These are phyloP conservation scores for Plagodis dolabraria DNA, from an alignment of 2,888 invertebrate genomes.

Conservation along the genomic window DNA sequence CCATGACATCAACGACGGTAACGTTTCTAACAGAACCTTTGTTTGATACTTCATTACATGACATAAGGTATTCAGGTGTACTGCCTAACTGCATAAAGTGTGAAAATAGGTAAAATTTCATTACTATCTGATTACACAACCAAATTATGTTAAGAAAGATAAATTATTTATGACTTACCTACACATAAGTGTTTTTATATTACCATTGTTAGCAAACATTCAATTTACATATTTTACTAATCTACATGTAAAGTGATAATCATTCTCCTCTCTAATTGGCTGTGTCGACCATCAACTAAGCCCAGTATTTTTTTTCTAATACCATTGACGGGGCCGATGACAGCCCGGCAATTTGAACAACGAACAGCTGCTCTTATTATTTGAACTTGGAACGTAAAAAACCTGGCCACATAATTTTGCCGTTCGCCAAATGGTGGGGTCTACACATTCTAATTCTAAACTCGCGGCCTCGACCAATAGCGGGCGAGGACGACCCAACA, in stretches of 20 bases:
- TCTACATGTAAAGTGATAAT: constrained; percentile 30
- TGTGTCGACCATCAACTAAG: constrained; percentile 22
- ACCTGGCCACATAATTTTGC: constrained; percentile 75
- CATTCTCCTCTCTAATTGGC: constrained; percentile 40
- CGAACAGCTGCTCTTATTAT: constrained; percentile 72
- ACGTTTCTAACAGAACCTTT: too few species aligned
- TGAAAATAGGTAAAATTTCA: too few species aligned
- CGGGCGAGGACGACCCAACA: constrained; percentile 81
- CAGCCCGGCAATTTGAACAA: constrained; percentile 40
- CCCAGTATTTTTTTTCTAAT: constrained; percentile 41
- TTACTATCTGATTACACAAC: too few species aligned
- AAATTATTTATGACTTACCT: too few species aligned
- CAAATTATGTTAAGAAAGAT: too few species aligned
- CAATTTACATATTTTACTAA: constrained; percentile 27
- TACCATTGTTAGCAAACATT: constrained; percentile 12
- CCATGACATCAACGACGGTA: too few species aligned
- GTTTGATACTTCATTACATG: too few species aligned
- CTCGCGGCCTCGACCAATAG: constrained; percentile 80
- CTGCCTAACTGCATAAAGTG: too few species aligned
- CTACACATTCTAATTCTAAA: constrained; percentile 84
- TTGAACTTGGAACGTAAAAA: constrained; percentile 75
- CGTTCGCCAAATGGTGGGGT: constrained; percentile 83
- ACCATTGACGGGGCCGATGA: constrained; percentile 38
- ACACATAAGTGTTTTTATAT: not conserved
- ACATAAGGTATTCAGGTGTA: too few species aligned